These are phyloP conservation scores for Erythrocercus mccallii DNA, from an alignment of 2,113 vertebrate genomes.

Conservation along the genomic window DNA sequence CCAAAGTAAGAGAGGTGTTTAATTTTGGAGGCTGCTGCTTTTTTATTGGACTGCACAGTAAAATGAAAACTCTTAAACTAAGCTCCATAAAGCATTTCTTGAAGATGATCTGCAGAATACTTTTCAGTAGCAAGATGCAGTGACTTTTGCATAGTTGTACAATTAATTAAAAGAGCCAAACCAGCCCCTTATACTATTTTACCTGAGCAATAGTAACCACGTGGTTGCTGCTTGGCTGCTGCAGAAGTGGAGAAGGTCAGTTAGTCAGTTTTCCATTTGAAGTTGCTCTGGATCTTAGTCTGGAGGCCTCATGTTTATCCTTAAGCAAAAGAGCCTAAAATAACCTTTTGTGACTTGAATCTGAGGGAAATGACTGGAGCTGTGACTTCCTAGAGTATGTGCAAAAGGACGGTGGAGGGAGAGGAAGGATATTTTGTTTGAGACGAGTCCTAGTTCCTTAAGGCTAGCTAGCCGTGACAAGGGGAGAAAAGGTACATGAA, in stretches of 20 bases:
- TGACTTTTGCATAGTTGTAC: background rate
- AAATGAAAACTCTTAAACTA: background rate
- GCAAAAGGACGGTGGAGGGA: background rate
- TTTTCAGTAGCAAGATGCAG: background rate
- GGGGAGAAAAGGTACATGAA: background rate
- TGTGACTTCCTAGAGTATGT: background rate
- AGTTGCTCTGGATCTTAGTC: background rate
- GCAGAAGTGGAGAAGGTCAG: background rate
- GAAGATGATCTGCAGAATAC: background rate
- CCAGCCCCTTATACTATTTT: background rate
- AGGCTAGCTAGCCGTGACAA: background rate
- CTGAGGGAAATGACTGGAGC: background rate
- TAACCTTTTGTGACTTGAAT: background rate
- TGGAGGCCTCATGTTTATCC: background rate
- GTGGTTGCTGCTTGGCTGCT: background rate
- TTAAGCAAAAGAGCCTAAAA: background rate
- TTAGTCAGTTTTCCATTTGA: background rate
- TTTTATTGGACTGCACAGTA: background rate
- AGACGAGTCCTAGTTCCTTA: background rate
- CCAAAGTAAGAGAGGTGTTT: conserved; percentile 71
- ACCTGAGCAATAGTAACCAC: background rate
- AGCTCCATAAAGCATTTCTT: background rate
- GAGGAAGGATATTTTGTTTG: background rate
- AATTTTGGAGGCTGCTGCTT: background rate
- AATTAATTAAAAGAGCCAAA: background rate